These are phyloP conservation scores for Heteractis magnifica DNA, from an alignment of 92 coral and sea anemone species.

Conservation along the genomic window DNA sequence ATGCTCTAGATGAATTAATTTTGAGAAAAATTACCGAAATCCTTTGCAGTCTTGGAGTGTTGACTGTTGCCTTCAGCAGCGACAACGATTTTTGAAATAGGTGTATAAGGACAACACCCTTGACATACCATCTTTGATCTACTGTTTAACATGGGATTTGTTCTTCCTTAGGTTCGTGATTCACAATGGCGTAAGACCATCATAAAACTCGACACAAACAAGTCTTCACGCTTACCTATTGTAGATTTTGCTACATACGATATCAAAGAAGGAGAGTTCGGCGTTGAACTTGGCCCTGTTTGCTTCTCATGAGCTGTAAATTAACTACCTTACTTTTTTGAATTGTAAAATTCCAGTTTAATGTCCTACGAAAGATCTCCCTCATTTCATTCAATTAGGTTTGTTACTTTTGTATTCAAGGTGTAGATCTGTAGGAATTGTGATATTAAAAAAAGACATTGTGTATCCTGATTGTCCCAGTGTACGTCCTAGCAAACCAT, in stretches of 20 bases:
- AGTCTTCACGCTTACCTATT: slow-evolving; percentile 83
- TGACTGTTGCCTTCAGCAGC: too few relatives aligned
- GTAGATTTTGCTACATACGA: slow-evolving; percentile 81
- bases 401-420: slow-evolving; percentile 7
- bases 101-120: too few relatives aligned
- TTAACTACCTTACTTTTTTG: slow-evolving; percentile 15
- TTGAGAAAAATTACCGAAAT: too few relatives aligned
- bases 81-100: too few relatives aligned
- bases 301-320: slow-evolving; percentile 76
- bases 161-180: slow-evolving; percentile 56
- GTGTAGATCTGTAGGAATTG: slow-evolving; percentile 4
- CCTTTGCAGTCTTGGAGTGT: too few relatives aligned
- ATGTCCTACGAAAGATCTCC: slow-evolving; percentile 10
- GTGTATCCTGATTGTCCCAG: neutral
- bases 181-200: slow-evolving; percentile 58
- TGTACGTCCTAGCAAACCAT: slow-evolving; percentile 4
- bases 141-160: neutral
- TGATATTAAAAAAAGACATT: slow-evolving; percentile 6
- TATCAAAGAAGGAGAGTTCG: slow-evolving; percentile 76
- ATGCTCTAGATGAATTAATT: too few relatives aligned
- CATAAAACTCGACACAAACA: slow-evolving; percentile 61
- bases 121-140: too few relatives aligned
- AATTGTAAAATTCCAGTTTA: slow-evolving; percentile 27
- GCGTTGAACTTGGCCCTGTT: slow-evolving; percentile 89
- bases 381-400: slow-evolving; percentile 7